Base-by-base conservation (phyloP, 2,888 invertebrate species). In the Nomada flava region DNA sequence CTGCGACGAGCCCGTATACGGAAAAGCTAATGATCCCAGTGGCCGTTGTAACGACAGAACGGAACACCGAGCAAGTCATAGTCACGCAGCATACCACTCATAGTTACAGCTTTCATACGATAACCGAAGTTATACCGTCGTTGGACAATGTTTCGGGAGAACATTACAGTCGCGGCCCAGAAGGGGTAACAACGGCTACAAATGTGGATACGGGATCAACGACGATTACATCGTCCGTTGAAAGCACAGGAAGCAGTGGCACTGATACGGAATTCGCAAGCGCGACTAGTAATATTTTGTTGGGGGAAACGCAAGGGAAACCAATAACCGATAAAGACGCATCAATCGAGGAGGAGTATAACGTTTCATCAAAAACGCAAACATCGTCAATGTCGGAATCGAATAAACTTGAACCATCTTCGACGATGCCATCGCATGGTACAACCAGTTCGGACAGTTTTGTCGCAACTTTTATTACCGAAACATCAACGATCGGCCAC, bases 11-110 rank as follows among this genome's bases (percentile, higher is more conserved):
- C 55, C 68, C 53, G 13, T 85, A 85, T 57, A 84, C 89, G 13
- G 92, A 92, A 72, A 92, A 91, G 67, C 90, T 93, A 10, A 93
- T 93, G 93, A 92, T 93, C 60, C 93, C 91, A 52, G 93, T 93
- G 29, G 90, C 93, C 9, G 91, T 93, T 5, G 93, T 93, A 65
- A 92, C 92, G 44, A 90, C 91, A 1, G 92, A 93, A 62, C 87
- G 90, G 55, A 89, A 91, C 47, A 44, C 36, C 13, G 67, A 74
- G 15, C 36, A 68, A 20, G 20, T 15, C n/a, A 26, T 26, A 20
- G 20, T 15, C 13, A 26, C 36, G 11, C 69, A 67, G 1, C 44
- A 36, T 2, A 26, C 73, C 18, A 69, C 67, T n/a, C 57, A 68
- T 13, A 68, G 55, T 47, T 29, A 62, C 2, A 13, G 63, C 10